Evolutionary conservation across 35 echinoderm and acorn worm genomes (phyloP).

Genomic region (Anneissia japonica): DNA sequence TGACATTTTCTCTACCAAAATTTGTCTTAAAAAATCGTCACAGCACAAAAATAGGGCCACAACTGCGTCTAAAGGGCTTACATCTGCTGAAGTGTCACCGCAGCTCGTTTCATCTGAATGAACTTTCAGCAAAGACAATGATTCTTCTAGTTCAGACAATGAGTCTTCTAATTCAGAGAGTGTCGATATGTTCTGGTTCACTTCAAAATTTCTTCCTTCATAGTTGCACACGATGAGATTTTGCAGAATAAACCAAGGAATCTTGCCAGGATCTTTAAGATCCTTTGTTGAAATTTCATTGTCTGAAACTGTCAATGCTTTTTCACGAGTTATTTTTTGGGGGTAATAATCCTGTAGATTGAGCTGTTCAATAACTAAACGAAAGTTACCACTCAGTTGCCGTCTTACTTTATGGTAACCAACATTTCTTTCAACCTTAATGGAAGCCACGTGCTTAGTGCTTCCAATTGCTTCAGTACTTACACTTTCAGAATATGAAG

Average conservation of each 20-base stretch:
- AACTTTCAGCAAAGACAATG: not conserved
- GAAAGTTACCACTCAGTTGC: no score
- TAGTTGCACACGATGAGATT: not conserved
- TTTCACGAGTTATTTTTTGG: not conserved
- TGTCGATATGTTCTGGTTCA: not conserved
- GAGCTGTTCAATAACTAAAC: no score
- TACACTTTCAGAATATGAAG: no score
- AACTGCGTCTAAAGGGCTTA: not conserved
- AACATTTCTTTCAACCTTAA: no score
- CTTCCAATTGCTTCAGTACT: no score
- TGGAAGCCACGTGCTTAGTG: no score
- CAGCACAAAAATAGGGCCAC: not conserved
- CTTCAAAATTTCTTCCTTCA: not conserved
- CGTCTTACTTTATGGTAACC: no score
- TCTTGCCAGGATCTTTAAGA: not conserved
- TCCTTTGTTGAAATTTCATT: not conserved
- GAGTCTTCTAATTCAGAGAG: not conserved
- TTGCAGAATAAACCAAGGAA: not conserved
- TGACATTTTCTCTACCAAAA: slow-evolving; percentile 5
- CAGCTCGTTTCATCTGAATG: not conserved
- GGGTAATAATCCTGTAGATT: not conserved
- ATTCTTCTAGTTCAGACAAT: not conserved
- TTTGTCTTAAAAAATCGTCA: not conserved
- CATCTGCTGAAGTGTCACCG: not conserved
- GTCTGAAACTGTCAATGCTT: not conserved